Evolutionary conservation across 2,797 vertebrate species (phyloP), one percentile per base, ranked within the genome.

Genomic region (Otolemur crassicaudatus): DNA sequence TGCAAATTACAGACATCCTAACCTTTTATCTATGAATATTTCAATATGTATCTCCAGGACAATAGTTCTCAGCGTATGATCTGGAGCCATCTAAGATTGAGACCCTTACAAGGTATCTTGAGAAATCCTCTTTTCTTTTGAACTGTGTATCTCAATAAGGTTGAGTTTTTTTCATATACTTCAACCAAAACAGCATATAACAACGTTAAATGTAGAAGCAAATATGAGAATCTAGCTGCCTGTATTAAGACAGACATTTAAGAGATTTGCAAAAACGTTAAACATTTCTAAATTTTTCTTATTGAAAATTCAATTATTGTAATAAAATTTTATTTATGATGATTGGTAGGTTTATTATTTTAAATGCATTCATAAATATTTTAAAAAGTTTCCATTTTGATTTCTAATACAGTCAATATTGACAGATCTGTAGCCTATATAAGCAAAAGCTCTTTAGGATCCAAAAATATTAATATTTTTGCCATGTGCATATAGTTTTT

Each of bases 1-100:
- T 60, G 22, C 65, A 94, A 86, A 86, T 86, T 81, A 43, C 13
- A 86, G 60, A 58, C 60, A 85, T 73, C 58, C 17, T 88, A 73
- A 84, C 22, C n/a, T 92, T 96, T 88, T 75, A 53, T 92, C 58
- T 92, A n/a, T 81, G 75, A 85, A 79, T 85, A 89, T 92, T 92
- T 92, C n/a, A 82, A 29, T 58, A 34, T 90, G 67, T 87, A 22
- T 81, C 16, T 87, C 27, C 10, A 70, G 46, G 37, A 86, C 19
- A 82, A 29, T 43, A 22, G 31, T 83, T 94, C 43, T 91, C 77
- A 49, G 83, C 70, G 29, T 94, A 23, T 82, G 77, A 13, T 82
- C 22, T 83, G 53, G 22, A 7, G 79, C 70, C 40, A 77, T n/a
- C n/a, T 34, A 43, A 43, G 37, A 87, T 69, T 29, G 61, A 69